Percentiles rank a stretch among this genome's conserved stretches.
These are phyloP conservation scores for Pocillopora meandrina DNA, from an alignment of 92 coral and sea anemone genomes.

Conservation along the genomic window DNA sequence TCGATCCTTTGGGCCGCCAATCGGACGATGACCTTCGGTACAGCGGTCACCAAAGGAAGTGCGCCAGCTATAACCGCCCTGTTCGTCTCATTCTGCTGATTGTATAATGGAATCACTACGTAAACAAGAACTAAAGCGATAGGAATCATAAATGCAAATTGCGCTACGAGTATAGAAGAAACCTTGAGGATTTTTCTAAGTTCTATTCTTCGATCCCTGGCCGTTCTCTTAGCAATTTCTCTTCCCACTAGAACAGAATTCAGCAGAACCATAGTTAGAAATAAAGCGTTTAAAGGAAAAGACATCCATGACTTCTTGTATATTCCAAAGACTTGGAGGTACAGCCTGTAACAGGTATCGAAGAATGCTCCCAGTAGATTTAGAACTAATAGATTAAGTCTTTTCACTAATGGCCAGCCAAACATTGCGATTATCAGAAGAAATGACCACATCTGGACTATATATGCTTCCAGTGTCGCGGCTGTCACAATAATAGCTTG, in stretches of 20 bases:
- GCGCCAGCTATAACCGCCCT: slow-evolving; percentile 40
- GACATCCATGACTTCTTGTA: slow-evolving; percentile 49
- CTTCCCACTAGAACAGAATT: slow-evolving; percentile 46
- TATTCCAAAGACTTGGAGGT: slow-evolving; percentile 47
- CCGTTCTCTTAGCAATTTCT: background rate
- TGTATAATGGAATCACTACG: slow-evolving; percentile 48
- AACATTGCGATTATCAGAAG: slow-evolving; percentile 29
- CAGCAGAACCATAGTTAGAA: slow-evolving; percentile 29
- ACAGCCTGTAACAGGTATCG: slow-evolving; percentile 49
- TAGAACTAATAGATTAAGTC: slow-evolving; percentile 45
- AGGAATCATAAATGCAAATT: slow-evolving; percentile 33
- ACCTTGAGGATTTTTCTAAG: too few relatives aligned
- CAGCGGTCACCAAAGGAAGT: slow-evolving; percentile 38
- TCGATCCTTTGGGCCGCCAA: slow-evolving; percentile 46
- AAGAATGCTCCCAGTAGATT: slow-evolving; percentile 53
- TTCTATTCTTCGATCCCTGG: too few relatives aligned
- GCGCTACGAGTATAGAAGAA: slow-evolving; percentile 16
- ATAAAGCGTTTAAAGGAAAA: slow-evolving; percentile 43
- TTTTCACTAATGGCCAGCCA: slow-evolving; percentile 52
- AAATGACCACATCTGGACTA: slow-evolving; percentile 50
- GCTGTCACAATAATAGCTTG: slow-evolving; percentile 48
- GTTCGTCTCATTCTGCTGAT: slow-evolving; percentile 14
- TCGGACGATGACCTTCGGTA: slow-evolving; percentile 50
- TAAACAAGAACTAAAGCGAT: slow-evolving; percentile 29
- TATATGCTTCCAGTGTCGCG: slow-evolving; percentile 42